Base-by-base conservation (phyloP, 2,797 vertebrate species). In the Sebastes alutus region DNA sequence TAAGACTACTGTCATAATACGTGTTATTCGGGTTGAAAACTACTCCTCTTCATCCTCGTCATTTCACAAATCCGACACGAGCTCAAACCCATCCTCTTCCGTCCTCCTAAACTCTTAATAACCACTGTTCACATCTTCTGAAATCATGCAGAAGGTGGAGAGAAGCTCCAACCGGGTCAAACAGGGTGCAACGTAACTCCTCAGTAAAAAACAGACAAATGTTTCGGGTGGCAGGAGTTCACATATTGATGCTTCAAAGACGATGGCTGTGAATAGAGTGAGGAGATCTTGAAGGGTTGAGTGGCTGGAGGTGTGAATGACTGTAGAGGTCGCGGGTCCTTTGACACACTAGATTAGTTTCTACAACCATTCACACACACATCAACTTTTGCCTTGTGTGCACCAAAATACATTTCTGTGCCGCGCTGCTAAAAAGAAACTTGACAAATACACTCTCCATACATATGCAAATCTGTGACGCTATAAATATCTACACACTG, bases 401-500 rank as follows among this genome's bases (percentile, higher is more conserved):
- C 14, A 75, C 27, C 7, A 58, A 59, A 79, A 74, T 59, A 38
- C 30, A 78, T 76, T 73, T 54, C 38, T 52, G 18, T 54, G 65
- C n/a, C 20, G 33, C 0, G 0, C 27, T 33, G 60, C 56, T 64
- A 52, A 74, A 72, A 72, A 22, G 25, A 74, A 81, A 77, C 30
- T 46, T 56, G 46, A 77, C 63, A 83, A 83, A 82, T 27, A 56
- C 60, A 72, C 32, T 61, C 72, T 32, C 30, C n/a, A 82, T 75
- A 74, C 82, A 82, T 52, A 88, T 92, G 89, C 87, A 91, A 86
- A 91, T 90, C 25, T 6, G 4, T 66, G 61, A 68, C 0, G 9
- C 72, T 90, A 82, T 83, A 80, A 91, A 88, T 88, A 90, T 75
- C 72, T 35, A 22, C 70, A 79, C 35, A 64, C 22, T 13, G 70